Evolutionary conservation across 2,797 vertebrate species (phyloP), one percentile per base, ranked within the genome.

Genomic region (Sebastes minor): DNA sequence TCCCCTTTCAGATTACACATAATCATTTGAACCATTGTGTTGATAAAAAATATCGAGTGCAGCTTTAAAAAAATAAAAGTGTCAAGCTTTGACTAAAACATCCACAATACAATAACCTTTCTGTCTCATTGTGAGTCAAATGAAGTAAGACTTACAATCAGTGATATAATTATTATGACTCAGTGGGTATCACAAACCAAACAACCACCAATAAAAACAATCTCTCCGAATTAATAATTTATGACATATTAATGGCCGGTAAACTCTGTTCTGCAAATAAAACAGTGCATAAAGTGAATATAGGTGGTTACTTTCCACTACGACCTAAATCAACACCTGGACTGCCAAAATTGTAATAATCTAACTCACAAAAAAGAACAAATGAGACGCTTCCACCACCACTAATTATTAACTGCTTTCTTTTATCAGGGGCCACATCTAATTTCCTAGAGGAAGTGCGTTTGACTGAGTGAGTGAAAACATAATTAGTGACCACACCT

Each of bases 371-470:
- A 33, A 69, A 84, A 83, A 69, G 5, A 63, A 22, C 32, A 55
- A 49, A 7, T 68, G 55, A 74, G 16, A 80, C 35, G 23, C 49
- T 8, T 76, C 49, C 27, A 75, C 62, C n/a, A 57, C 7, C 2
- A 61, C 7, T 53, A 78, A 73, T 86, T 87, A 88, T 87, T 81
- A 88, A 78, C 42, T 65, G 3, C 25, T 78, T 71, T 33, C 22
- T 60, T 46, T 80, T 85, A 71, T 88, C 25, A 20, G 22, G 12
- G 60, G 53, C 9, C 3, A 52, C 13, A 74, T 86, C 52, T 86
- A 87, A 93, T 94, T 91, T 95, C 89, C 89, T 84, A 49, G 1
- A 81, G 88, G 82, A 88, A 87, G 73, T 87, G 18, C 8, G 5
- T 80, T 57, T 81, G 62, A 86, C 74, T 72, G 85, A 76, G 33